Evolutionary conservation across 2,113 vertebrate species (phyloP).

Genomic region (Anthoscopus minutus): DNA sequence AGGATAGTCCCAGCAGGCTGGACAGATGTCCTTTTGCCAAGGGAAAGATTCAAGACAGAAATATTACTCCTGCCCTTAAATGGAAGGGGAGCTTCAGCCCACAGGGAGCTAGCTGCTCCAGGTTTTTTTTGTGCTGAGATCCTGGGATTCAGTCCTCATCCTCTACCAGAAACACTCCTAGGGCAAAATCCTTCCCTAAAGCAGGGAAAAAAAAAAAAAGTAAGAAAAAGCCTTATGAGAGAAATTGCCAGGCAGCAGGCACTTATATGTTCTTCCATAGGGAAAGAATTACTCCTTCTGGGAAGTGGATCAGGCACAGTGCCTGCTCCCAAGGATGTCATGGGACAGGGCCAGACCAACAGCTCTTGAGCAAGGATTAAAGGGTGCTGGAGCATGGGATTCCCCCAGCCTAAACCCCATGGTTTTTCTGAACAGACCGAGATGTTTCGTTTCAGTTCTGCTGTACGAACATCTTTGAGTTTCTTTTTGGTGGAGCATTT

Average conservation of each 20-base stretch:
- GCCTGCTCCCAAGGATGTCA: background rate
- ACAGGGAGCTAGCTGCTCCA: background rate
- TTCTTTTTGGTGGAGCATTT: background rate
- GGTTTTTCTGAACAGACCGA: background rate
- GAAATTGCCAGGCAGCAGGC: background rate
- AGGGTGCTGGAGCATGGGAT: background rate
- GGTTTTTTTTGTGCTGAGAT: background rate
- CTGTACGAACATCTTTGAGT: background rate
- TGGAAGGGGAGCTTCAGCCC: background rate
- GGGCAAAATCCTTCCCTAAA: background rate
- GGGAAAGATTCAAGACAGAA: background rate
- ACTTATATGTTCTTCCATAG: background rate
- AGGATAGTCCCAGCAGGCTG: background rate
- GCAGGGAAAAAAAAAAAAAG: rapidly evolving
- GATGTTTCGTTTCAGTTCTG: background rate
- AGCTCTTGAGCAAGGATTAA: background rate
- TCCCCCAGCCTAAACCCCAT: background rate
- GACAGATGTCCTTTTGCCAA: background rate
- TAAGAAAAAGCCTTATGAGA: background rate
- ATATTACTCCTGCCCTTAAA: constrained; percentile 33
- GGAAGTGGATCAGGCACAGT: rapidly evolving
- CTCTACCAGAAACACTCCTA: background rate
- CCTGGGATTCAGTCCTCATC: background rate
- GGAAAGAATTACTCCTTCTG: background rate
- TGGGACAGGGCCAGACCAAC: background rate